Base-by-base conservation (phyloP, 2,113 vertebrate genomes). In the Catharus fuscescens region DNA sequence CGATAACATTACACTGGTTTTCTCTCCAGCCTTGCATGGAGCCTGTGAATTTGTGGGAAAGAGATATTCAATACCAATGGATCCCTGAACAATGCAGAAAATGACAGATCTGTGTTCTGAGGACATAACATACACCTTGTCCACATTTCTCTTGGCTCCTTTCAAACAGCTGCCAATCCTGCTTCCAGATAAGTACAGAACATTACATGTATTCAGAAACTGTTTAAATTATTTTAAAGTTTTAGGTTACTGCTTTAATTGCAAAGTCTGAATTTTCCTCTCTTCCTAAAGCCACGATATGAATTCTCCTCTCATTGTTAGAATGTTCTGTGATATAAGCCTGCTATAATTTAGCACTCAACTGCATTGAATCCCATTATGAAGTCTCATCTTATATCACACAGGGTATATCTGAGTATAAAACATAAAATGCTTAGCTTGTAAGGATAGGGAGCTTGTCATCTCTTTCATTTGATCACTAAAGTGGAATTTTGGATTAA, bases 41-140 rank as follows among this genome's bases (percentile, higher is more conserved):
- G 97, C 98, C 98, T 98, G 97, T 65, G 97, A 97, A 98, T 98
- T 98, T 98, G 98, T 99, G 99, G 98, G 98, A 98, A 98, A 98
- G 98, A 97, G 98, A 98, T 98, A 99, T 98, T 99, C 98, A 98
- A 99, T 99, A 98, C 98, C 91, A 97, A 90, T 88, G 97, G 96
- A 98, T 98, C 98, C 98, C 97, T 86, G 96, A 97, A 98, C 98
- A 99, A 98, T 98, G 98, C 79, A 97, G 97, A 97, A 99, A 99
- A 98, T 98, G 98, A 99, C 98, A 98, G 98, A 98, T 98, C 98
- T 98, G 97, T 91, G 81, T 96, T 93, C 83, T 78, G 87, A 88
- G 92, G 81, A 96, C 87, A 96, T 97, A 97, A 96, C 94, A 93
- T 93, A 38, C 94, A 97, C 95, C 96, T 97, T 97, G 95, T 97